Evolutionary conservation across 2,888 invertebrate genomes (phyloP).

Genomic region (Cataglyphis albicans): DNA sequence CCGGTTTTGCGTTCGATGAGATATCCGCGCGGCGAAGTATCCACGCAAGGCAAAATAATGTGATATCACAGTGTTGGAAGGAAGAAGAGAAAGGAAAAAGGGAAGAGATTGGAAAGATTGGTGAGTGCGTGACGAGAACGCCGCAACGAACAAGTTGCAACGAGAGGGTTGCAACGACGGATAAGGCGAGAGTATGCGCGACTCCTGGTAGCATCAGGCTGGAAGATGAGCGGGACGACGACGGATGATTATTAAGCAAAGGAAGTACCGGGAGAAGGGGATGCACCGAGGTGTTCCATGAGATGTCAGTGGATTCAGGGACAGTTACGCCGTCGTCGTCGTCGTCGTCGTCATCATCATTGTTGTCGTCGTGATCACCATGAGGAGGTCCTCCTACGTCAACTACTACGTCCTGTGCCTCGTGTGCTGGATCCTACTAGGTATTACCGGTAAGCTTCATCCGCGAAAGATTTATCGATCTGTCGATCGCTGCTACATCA

Average conservation of each 20-base stretch:
- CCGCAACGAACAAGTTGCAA: conserved; percentile 32
- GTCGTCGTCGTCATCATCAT: conserved; percentile 61
- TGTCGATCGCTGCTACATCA: not conserved
- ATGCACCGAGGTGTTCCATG: conserved; percentile 68
- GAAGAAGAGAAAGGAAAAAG: not conserved
- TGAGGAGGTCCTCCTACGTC: conserved; percentile 85
- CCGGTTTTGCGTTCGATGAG: conserved; percentile 9
- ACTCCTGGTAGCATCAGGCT: conserved; percentile 70
- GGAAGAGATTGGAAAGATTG: not conserved
- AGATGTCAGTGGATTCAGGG: conserved; percentile 79
- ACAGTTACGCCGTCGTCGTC: conserved; percentile 65
- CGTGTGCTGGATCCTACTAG: conserved; percentile 85
- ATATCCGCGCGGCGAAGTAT: conserved; percentile 13
- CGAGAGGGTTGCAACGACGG: conserved; percentile 35
- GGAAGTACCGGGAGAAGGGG: conserved; percentile 52
- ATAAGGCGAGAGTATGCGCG: conserved; percentile 63
- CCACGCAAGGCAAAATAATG: conserved; percentile 32
- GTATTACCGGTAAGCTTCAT: conserved; percentile 84
- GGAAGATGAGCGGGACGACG: conserved; percentile 68
- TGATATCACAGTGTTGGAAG: conserved; percentile 23
- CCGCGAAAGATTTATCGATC: not conserved
- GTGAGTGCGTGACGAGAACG: conserved; percentile 35
- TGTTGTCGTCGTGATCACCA: conserved; percentile 78
- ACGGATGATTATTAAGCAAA: conserved; percentile 61
- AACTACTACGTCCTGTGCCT: conserved; percentile 85